Evolutionary conservation across 2,797 vertebrate species (phyloP), one percentile per base, ranked within the genome.

Genomic region (Trachops cirrhosus): DNA sequence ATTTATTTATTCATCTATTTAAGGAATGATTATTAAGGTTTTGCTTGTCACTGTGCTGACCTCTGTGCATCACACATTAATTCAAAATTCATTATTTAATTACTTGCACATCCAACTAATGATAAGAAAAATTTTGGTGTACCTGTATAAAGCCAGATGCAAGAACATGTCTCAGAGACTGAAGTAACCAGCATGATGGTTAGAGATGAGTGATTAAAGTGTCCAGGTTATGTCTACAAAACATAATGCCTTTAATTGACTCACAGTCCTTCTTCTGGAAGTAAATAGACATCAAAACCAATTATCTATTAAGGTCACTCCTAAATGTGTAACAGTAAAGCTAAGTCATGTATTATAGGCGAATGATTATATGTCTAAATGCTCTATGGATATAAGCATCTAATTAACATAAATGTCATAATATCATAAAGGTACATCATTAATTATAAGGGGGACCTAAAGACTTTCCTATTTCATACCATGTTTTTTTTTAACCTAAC

Each of bases 321-420:
- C 24, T 85, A 75, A 62, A 32, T 88, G 44, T 91, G 29, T 91
- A 94, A 94, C 70, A 93, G 64, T 91, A 91, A 94, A 91, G 52
- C 32, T 73, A 96, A 88, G 73, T 93, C 52, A 85, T 70, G 48
- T 74, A 57, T 91, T 86, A 62, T 14, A 67, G 41, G 68, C 79
- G 50, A 77, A 89, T 95, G 59, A 93, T 79, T 96, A 48, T 59
- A 86, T 41, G 37, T 90, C 29, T 86, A 70, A 85, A 52, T 19
- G 82, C 39, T 84, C 57, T 46, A 44, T 24, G 32, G 29, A 32
- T 84, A 21, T 4, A 94, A 77, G 3, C 18, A 88, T 75, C 57
- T 95, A 89, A 91, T 91, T 70, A 95, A 80, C 5, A 26, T 46
- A 92, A 94, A 57, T 57, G 19, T 86, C 79, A 41, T 26, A 90